Percentiles rank a stretch among this genome's conserved stretches.
phyloP scores from a whole-genome alignment of 2,113 vertebrate species.

The Nerophis lumbriciformis region DNA sequence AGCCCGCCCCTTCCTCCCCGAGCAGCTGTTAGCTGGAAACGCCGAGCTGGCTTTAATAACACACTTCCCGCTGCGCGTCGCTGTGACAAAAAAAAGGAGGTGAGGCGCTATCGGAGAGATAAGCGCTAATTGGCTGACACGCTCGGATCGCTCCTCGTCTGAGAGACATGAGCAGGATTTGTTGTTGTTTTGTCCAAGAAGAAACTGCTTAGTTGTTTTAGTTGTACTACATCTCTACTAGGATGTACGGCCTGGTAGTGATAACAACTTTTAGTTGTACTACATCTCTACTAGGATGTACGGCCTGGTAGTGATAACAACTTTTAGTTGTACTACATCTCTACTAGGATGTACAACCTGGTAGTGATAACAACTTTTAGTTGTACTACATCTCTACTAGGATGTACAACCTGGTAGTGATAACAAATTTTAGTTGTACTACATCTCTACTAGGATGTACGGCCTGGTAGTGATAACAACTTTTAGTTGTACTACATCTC shows the following conservation, averaged over 20 bases:
- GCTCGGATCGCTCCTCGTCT: conserved; percentile 6
- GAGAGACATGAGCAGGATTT: conserved; percentile 12
- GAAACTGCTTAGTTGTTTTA: neutral
- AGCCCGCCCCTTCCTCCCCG: conserved; percentile 28
- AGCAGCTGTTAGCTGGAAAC: conserved; percentile 47
- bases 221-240: conserved; percentile 24
- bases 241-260: no score
- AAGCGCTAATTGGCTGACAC: conserved; percentile 38
- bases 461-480: no score
- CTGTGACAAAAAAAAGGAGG: conserved; percentile 24
- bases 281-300: conserved; percentile 22
- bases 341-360: neutral
- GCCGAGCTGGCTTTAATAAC: conserved; percentile 25
- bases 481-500: conserved; percentile 24
- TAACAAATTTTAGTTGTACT: neutral
- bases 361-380: no score
- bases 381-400: conserved; percentile 23
- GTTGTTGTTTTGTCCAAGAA: conserved; percentile 20
- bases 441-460: conserved; percentile 20
- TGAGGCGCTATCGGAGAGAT: conserved; percentile 5
- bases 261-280: conserved; percentile 24
- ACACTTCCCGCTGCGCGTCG: neutral
- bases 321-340: conserved; percentile 21
- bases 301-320: no score
- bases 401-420: no score